Base-by-base conservation (phyloP, 2,888 invertebrate species). In the Volucella inanis region DNA sequence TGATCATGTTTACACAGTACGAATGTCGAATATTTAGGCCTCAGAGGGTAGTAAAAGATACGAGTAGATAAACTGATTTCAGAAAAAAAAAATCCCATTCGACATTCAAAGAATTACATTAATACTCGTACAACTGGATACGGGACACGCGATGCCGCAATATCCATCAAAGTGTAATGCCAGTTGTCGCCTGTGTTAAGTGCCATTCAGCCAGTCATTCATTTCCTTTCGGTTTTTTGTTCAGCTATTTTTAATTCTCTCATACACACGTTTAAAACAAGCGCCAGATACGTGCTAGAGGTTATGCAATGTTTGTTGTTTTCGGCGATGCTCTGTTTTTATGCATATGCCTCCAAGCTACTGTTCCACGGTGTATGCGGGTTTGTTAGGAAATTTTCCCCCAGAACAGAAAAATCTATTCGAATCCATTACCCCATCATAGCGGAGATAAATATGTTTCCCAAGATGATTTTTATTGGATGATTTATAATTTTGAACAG, bases 161-260 rank as follows among this genome's bases (percentile, higher is more conserved):
- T n/a, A 18, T 8, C 52, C 18, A 10, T 2, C 65, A 45, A 47
- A 47, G 15, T 47, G 47, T 47, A 45, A 55, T 18, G n/a, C 49
- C 77, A 77, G 68, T 62, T 78, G 70, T 77, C 52, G 59, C 49
- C 59, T 70, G 47, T 41, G 14, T 15, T 64, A 55, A 41, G 59
- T 64, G 64, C 54, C 59, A 65, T 71, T 3, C 6, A 57, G 65
- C 55, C 65, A 41, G 31, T 6, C 31, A 31, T 31, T 31, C 49
- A 12, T 47, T 74, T 38, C n/a, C 3, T 71, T 57, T 74, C 57
- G 39, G 45, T 45, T 52, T 57, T 55, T 8, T 50, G 11, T 38
- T 49, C 8, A 12, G 71, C 78, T 79, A 79, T 79, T 79, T 79
- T 45, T 65, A 64, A 22, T 75, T 65, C 41, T 59, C 15, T 50